Conservation (phyloP, 2,113 vertebrate genomes). For the Rhea pennata region DNA sequence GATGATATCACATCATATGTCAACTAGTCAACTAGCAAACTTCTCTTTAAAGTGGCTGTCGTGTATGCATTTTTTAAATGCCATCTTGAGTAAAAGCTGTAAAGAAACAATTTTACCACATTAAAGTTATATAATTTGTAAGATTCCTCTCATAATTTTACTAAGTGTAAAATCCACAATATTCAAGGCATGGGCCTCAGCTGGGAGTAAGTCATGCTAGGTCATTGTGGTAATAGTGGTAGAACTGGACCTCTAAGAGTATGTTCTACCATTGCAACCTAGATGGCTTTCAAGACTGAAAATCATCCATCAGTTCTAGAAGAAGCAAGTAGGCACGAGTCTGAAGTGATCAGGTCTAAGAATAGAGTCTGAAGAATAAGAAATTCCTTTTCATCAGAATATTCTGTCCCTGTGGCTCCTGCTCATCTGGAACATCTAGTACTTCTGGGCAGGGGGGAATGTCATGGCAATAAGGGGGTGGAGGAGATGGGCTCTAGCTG, state of each 20-base stretch:
- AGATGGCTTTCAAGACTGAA: background rate
- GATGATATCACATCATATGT: fast-evolving
- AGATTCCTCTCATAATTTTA: background rate
- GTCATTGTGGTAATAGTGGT: background rate
- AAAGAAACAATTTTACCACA: background rate
- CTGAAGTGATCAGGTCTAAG: background rate
- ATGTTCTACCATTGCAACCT: fast-evolving
- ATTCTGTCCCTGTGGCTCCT: background rate
- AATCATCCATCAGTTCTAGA: background rate
- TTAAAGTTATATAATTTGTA: background rate
- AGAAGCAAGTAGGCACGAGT: background rate
- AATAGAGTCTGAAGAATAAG: background rate
- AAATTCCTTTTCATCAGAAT: background rate
- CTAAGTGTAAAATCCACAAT: fast-evolving
- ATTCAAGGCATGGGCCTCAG: background rate
- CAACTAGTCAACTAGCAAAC: background rate
- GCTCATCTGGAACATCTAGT: slow-evolving; percentile 18
- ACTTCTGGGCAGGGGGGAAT: background rate
- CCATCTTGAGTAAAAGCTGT: background rate
- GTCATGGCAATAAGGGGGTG: background rate
- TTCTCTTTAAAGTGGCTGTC: background rate
- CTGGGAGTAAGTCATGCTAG: background rate
- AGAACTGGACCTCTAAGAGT: background rate
- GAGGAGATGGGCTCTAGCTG: background rate
- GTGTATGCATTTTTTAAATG: background rate